Conservation (phyloP, 2,113 vertebrate species). For the Murina feae region DNA sequence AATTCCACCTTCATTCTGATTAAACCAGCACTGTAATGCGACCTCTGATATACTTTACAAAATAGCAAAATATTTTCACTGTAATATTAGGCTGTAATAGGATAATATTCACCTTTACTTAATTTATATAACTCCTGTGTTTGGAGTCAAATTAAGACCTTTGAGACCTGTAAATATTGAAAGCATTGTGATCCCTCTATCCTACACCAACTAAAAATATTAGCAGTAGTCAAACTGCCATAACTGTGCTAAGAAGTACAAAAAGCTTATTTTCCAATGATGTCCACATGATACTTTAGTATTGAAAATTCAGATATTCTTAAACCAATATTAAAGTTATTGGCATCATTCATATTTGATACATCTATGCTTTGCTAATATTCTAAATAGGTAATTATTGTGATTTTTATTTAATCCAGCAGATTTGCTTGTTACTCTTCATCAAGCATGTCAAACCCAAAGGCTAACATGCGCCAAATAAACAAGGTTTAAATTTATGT, state of each 20-base stretch:
- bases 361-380: neutral
- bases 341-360: neutral
- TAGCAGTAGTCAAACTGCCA: neutral
- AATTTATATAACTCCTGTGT: neutral
- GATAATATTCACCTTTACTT: neutral
- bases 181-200: neutral
- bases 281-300: neutral
- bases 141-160: neutral
- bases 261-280: neutral
- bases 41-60: neutral
- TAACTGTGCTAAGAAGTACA: neutral
- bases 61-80: neutral
- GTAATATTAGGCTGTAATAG: neutral
- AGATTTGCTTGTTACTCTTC: neutral
- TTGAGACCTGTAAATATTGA: neutral
- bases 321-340: neutral
- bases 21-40: neutral
- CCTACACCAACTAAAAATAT: neutral
- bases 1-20: neutral
- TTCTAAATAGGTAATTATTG: neutral
- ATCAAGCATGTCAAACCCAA: too few relatives aligned
- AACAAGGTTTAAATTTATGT: too few relatives aligned
- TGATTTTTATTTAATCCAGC: neutral
- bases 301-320: neutral
- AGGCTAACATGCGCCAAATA: too few relatives aligned